Evolutionary conservation across 2,888 invertebrate genomes (phyloP).

Genomic region (Lochmaea capreae): DNA sequence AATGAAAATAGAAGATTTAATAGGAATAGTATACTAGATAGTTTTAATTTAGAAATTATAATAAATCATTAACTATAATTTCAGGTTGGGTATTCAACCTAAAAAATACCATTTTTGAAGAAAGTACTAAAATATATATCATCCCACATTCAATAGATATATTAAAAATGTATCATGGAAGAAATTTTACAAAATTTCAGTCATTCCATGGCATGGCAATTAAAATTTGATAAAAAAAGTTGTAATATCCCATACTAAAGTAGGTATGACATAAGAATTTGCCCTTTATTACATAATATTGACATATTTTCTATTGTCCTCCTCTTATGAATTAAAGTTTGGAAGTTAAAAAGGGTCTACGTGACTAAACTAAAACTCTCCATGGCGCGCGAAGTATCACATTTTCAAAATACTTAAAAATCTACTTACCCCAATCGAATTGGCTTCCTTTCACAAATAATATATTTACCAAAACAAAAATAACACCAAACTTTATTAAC

Average conservation of each 20-base stretch:
- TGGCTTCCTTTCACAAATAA: conserved; percentile 35
- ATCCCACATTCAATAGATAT: not conserved
- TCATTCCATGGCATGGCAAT: not conserved
- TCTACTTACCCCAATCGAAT: conserved; percentile 59
- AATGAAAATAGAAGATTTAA: conserved; percentile 15
- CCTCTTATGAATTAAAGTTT: not conserved
- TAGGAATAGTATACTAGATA: not conserved
- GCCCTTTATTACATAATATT: conserved; percentile 5
- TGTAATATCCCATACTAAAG: not conserved
- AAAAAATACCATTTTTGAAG: no score
- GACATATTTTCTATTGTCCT: not conserved
- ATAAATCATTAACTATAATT: no score
- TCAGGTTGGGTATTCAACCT: no score
- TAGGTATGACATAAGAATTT: not conserved
- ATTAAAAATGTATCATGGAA: no score
- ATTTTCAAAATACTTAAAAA: conserved; percentile 39
- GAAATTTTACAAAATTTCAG: not conserved
- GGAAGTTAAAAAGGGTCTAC: conserved; percentile 44
- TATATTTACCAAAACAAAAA: conserved; percentile 50
- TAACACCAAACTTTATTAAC: conserved; percentile 56
- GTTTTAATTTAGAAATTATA: no score
- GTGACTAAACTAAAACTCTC: conserved; percentile 50
- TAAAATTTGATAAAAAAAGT: not conserved
- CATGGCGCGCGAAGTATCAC: conserved; percentile 54
- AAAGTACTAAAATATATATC: conserved; percentile 2